Evolutionary conservation across 2,113 vertebrate genomes (phyloP).

Genomic region (Alectura lathami): DNA sequence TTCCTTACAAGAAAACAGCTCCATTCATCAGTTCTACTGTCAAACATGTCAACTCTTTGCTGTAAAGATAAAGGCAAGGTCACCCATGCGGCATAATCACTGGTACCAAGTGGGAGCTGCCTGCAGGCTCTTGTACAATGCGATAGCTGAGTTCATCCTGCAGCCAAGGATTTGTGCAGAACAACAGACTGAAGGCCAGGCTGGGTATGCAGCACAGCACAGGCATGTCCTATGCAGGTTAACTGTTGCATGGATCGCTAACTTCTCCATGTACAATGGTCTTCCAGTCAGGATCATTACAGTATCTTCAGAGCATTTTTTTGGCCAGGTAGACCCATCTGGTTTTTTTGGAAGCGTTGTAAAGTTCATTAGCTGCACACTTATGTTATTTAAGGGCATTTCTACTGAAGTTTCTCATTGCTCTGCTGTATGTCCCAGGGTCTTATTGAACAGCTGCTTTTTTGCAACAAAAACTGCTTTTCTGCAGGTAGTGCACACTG

Average conservation of each 20-base stretch:
- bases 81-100: neutral
- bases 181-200: neutral
- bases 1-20: neutral
- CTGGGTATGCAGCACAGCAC: neutral
- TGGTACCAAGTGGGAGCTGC: neutral
- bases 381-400: neutral
- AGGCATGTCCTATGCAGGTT: neutral
- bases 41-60: neutral
- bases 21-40: neutral
- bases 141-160: neutral
- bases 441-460: neutral
- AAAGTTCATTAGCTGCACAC: neutral
- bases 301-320: neutral
- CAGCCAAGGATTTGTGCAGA: neutral
- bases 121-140: neutral
- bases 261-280: fast-evolving
- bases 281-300: neutral
- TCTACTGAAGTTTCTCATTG: neutral
- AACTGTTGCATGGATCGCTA: neutral
- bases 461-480: neutral
- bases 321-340: fast-evolving
- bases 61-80: neutral
- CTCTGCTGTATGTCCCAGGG: fast-evolving
- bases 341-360: neutral
- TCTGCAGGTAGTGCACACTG: neutral